Evolutionary conservation across 2,888 invertebrate species (phyloP).

Genomic region (Eupithecia subfuscata): DNA sequence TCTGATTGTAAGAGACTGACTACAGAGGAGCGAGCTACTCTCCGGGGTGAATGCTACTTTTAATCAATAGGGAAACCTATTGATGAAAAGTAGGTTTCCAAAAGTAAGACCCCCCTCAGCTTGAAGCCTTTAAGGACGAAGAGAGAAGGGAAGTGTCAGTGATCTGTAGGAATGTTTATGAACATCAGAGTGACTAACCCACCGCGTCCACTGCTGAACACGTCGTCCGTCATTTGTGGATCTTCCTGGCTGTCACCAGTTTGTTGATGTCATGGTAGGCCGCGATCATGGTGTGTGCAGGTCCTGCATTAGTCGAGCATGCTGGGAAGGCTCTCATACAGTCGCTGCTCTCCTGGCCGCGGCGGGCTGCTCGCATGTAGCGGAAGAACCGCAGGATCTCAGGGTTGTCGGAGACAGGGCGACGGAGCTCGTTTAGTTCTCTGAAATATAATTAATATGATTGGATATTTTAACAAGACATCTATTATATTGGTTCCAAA

Average conservation of each 20-base stretch:
- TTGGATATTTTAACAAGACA: too few species aligned
- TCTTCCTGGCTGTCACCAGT: slow-evolving; percentile 91
- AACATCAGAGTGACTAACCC: too few species aligned
- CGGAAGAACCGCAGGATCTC: slow-evolving; percentile 94
- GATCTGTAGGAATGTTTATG: too few species aligned
- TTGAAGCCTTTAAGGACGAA: too few species aligned
- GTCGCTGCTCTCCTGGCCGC: slow-evolving; percentile 91
- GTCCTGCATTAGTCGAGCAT: slow-evolving; percentile 86
- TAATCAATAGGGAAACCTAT: too few species aligned
- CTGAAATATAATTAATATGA: slow-evolving; percentile 73
- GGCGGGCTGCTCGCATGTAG: slow-evolving; percentile 94
- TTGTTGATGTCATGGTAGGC: slow-evolving; percentile 95
- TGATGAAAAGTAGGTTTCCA: too few species aligned
- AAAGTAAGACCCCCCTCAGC: too few species aligned
- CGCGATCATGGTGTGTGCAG: slow-evolving; percentile 92
- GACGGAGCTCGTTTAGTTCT: slow-evolving; percentile 92
- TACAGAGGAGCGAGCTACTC: too few species aligned
- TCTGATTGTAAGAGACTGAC: too few species aligned
- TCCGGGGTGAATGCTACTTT: too few species aligned
- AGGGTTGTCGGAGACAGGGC: slow-evolving; percentile 93
- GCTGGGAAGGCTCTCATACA: slow-evolving; percentile 87
- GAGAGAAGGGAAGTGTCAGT: too few species aligned
- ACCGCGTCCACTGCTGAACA: slow-evolving; percentile 13
- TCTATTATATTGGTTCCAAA: too few species aligned
- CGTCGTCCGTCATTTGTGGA: slow-evolving; percentile 53